phyloP scores from a whole-genome alignment of 2,797 vertebrate genomes.

The Scleropages formosus region DNA sequence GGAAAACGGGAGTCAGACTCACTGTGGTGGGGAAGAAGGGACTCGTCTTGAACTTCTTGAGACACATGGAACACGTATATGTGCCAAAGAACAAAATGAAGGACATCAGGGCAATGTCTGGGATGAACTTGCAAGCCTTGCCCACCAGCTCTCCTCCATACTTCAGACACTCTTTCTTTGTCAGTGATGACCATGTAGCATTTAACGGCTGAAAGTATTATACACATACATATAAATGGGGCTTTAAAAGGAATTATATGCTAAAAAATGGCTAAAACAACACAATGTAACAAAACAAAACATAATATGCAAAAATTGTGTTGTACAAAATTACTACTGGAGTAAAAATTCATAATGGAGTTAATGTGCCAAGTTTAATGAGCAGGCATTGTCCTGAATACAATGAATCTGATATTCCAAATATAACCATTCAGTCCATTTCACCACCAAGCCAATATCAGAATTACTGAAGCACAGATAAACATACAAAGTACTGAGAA shows the following conservation, averaged over 20 bases:
- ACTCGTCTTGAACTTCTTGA: conserved; percentile 97
- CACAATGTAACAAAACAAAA: too few relatives aligned
- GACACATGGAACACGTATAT: conserved; percentile 91
- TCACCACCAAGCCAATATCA: too few relatives aligned
- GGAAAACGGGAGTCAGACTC: conserved; percentile 56
- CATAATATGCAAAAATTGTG: neutral
- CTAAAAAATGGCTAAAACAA: neutral
- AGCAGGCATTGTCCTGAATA: neutral
- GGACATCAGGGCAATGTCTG: conserved; percentile 93
- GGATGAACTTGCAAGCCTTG: conserved; percentile 80
- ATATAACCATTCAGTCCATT: too few relatives aligned
- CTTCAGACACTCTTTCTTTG: conserved; percentile 79
- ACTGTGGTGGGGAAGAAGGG: conserved; percentile 93
- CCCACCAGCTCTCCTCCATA: conserved; percentile 82
- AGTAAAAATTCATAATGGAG: neutral
- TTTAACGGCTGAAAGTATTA: conserved; percentile 66
- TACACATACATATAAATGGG: conserved; percentile 28
- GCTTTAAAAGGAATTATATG: neutral
- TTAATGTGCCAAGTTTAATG: neutral
- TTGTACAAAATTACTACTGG: neutral
- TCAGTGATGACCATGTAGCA: conserved; percentile 80
- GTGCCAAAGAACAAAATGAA: conserved; percentile 95
- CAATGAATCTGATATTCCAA: too few relatives aligned
- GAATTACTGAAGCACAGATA: too few relatives aligned
- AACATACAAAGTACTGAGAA: conserved; percentile 29